Evolutionary conservation across 2,888 invertebrate species (phyloP).

Genomic region (Acleris literana): DNA sequence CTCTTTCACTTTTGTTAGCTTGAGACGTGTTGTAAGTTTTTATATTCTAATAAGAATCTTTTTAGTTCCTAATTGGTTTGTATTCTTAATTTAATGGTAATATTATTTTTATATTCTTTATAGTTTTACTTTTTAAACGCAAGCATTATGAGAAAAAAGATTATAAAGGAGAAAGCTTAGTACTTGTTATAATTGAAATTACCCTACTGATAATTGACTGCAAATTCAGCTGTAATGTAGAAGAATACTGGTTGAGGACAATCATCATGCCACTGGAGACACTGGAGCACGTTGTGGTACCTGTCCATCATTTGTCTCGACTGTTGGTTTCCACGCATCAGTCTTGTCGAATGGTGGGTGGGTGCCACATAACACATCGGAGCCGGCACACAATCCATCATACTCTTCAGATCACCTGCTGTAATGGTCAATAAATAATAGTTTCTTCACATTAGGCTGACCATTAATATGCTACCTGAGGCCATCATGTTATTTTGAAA

Average conservation of each 20-base stretch:
- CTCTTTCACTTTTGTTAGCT: conserved; percentile 3
- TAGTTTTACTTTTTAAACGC: not conserved
- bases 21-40: not conserved
- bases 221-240: not conserved
- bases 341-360: conserved; percentile 83
- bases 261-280: conserved; percentile 39
- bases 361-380: conserved; percentile 51
- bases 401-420: not conserved
- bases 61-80: not conserved
- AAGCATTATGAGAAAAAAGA: not conserved
- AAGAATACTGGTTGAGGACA: conserved; percentile 29
- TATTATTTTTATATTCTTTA: not conserved
- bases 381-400: not conserved
- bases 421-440: no score
- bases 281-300: conserved; percentile 42
- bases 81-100: not conserved
- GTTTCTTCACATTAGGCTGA: no score
- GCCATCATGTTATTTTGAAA: no score
- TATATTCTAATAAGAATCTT: conserved; percentile 21
- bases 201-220: not conserved
- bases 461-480: no score
- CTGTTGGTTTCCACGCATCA: conserved; percentile 65
- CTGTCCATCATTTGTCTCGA: conserved; percentile 69
- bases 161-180: no score
- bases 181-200: no score